A percentile compares a stretch with the other conserved stretches of the same genome.
Conservation (phyloP, 2,797 vertebrate genomes). For the Oreochromis grahami region DNA sequence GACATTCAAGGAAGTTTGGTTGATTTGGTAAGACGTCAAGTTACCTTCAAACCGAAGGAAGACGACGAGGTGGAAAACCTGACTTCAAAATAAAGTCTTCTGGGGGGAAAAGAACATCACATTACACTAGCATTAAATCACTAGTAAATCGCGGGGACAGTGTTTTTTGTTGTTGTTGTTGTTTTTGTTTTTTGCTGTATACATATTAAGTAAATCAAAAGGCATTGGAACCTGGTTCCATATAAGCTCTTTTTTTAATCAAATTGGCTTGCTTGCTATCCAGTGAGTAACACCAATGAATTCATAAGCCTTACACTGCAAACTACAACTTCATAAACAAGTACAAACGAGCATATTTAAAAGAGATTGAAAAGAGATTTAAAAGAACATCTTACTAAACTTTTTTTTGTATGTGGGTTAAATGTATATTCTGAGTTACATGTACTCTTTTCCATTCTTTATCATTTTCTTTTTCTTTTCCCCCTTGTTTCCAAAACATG, state of each 20-base stretch:
- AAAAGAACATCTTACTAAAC: not conserved
- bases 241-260: accelerated
- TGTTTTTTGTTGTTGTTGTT: accelerated
- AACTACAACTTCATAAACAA: not conserved
- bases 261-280: not conserved
- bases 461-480: not conserved
- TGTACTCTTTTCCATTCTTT: not conserved
- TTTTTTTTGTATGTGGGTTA: not conserved
- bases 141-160: not conserved
- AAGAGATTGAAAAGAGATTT: not conserved
- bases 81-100: conserved; percentile 39
- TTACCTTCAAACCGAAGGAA: not conserved
- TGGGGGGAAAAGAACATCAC: accelerated
- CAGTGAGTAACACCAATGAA: not conserved
- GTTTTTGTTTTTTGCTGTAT: not conserved
- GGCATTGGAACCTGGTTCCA: not conserved
- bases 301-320: not conserved
- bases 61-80: accelerated
- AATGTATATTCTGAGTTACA: not conserved
- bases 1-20: conserved; percentile 11
- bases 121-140: not conserved
- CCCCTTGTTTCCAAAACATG: not conserved
- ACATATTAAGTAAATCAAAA: not conserved
- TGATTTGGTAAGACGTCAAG: conserved; percentile 13
- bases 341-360: not conserved